Base-by-base conservation (phyloP, 2,797 vertebrate species). In the Sarcophilus harrisii region DNA sequence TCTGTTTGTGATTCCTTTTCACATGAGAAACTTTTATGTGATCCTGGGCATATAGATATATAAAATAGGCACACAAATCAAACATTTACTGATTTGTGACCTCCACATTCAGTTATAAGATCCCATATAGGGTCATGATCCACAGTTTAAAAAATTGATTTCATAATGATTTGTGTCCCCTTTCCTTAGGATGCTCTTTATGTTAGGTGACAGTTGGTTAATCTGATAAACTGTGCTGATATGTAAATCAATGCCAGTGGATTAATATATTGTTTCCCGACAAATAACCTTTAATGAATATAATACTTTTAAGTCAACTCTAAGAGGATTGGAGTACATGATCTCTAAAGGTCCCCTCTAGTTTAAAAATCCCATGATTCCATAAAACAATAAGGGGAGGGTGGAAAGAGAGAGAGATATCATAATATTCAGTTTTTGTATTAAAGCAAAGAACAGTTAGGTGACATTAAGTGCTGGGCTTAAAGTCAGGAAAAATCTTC, bases 161-260 rank as follows among this genome's bases (percentile, higher is more conserved):
- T 54, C 54, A 55, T 55, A 55, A 55, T 55, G 54, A 55, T 54
- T 55, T 0, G 52, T 55, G 30, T 14, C 30, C 12, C 16, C 55
- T 91, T 38, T 38, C 58, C n/a, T 38, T 32, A 28, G 52, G 81
- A 2, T 81, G 49, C 21, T 54, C 10, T 91, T 24, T 90, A 49
- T 52, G 32, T 57, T 32, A 16, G 13, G 55, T 58, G 52, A 32
- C 30, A 13, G 18, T n/a, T 30, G 92, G 49, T 13, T 92, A 45
- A 92, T 93, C 90, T n/a, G 5, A 91, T 38, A 95, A 55, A 57
- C 28, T 60, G 90, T 93, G 5, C 45, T 93, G 28, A 30, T 49
- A 6, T 45, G 29, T 38, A 38, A 91, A 81, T 90, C 95, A 45
- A 91, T 38, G 58, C 6, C 58, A 90, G 57, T 57, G 57, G 38